Conservation (phyloP, 2,113 vertebrate species). For the Candoia aspera region DNA sequence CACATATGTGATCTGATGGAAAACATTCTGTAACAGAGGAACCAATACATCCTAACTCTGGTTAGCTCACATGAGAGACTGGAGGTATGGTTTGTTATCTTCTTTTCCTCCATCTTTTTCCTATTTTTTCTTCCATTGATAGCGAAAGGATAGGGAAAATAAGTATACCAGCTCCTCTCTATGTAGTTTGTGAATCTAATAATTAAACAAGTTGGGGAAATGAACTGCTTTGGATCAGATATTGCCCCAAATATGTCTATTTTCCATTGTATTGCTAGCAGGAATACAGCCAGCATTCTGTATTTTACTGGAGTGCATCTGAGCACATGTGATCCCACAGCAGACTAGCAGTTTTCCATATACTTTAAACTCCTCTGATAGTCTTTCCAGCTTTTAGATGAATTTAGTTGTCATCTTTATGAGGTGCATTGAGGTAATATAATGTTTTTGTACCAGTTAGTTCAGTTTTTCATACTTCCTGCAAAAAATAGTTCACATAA, state of each 20-base stretch:
- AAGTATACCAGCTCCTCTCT: neutral
- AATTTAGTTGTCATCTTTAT: neutral
- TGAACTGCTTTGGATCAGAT: neutral
- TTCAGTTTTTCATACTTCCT: neutral
- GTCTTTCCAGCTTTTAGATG: neutral
- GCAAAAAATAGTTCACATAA: neutral
- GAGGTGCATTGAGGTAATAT: neutral
- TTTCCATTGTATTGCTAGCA: neutral
- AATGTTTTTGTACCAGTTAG: neutral
- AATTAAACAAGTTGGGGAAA: neutral
- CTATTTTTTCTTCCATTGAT: neutral
- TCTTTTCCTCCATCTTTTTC: neutral
- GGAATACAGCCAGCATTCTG: neutral
- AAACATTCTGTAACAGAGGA: neutral
- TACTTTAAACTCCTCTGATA: neutral
- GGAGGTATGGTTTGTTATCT: neutral
- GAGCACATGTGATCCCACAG: neutral
- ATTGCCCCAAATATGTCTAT: neutral
- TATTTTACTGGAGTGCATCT: neutral
- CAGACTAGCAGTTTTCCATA: neutral
- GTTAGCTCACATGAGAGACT: neutral
- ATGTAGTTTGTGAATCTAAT: neutral
- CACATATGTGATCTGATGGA: neutral
- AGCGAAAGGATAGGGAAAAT: neutral
- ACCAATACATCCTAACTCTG: neutral